phyloP scores from a whole-genome alignment of 2,797 vertebrate genomes.

The Rhynchonycteris naso region DNA sequence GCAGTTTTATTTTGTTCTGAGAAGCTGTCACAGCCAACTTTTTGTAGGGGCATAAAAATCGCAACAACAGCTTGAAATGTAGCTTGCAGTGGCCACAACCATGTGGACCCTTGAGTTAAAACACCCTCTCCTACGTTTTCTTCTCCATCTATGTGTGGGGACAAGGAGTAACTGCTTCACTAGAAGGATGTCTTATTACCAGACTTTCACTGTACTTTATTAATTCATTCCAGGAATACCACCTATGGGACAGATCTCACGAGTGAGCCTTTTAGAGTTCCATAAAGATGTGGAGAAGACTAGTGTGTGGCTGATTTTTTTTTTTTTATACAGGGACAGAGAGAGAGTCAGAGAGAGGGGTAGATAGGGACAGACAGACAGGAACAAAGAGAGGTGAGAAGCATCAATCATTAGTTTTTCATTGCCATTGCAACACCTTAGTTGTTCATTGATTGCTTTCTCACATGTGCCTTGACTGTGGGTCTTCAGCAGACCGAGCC shows the following conservation, averaged over 20 bases:
- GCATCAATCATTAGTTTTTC: no score
- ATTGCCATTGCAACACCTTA: no score
- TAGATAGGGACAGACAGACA: no score
- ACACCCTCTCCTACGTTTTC: not conserved
- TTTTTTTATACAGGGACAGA: not conserved
- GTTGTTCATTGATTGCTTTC: no score
- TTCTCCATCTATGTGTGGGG: not conserved
- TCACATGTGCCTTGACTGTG: no score
- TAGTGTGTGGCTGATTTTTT: not conserved
- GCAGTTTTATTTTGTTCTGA: not conserved
- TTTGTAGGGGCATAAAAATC: accelerated
- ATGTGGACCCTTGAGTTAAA: no score
- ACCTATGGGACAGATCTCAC: not conserved
- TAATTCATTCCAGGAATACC: not conserved
- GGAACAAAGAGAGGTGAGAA: no score
- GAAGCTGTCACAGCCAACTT: not conserved
- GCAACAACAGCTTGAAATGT: not conserved
- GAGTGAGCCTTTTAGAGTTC: not conserved
- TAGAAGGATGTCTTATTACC: not conserved
- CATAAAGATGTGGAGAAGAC: not conserved
- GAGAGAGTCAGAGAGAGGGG: no score
- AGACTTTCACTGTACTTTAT: not conserved
- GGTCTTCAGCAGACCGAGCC: no score
- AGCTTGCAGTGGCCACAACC: not conserved
- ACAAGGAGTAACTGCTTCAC: not conserved